Base-by-base conservation (phyloP, 1,140 invertebrate species). In the Pantala flavescens region DNA sequence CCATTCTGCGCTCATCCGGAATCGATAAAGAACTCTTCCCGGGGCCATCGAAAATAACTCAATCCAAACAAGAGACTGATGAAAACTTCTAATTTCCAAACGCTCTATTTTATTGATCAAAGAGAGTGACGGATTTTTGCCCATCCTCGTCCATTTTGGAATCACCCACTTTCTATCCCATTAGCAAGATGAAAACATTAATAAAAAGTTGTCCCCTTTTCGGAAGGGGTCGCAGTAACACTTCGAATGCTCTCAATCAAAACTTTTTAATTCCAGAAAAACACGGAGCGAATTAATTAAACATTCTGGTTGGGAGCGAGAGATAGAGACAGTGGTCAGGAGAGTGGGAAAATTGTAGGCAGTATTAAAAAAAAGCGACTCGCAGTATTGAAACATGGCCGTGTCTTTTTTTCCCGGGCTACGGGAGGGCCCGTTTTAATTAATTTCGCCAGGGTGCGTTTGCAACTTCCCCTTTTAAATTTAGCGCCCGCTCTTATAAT, bases 141-240 rank as follows among this genome's bases (percentile, higher is more conserved):
- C 12, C n/a, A 3, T 63, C 49, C 12, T 12, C n/a, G 16, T 63
- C n/a, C 49, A 14, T 21, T 63, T 14, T 5, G 49, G n/a, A 12
- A 63, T 63, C 49, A 12, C n/a, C n/a, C n/a, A 21, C 49, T 63
- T 63, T 63, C 49, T 63, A 63, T 63, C n/a, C 49, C 49, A 63
- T 63, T 63, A 63, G 49, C 49, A 63, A 63, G 49, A 63, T 63
- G 49, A 63, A 63, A 63, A 63, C 49, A 63, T 63, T 63, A 63
- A 63, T 63, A 63, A 63, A 63, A 63, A 63, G 5, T 63, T 63
- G 49, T 63, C 49, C 3, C 49, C 12, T 12, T 9, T 9, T 36
- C 28, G 28, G 28, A 63, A 12, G 12, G 49, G 49, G 49, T 63
- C 16, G 49, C n/a, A 63, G n/a, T 19, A 63, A 63, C 49, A 63